Conservation (phyloP, 1,140 invertebrate genomes). For the Cydia fagiglandana region DNA sequence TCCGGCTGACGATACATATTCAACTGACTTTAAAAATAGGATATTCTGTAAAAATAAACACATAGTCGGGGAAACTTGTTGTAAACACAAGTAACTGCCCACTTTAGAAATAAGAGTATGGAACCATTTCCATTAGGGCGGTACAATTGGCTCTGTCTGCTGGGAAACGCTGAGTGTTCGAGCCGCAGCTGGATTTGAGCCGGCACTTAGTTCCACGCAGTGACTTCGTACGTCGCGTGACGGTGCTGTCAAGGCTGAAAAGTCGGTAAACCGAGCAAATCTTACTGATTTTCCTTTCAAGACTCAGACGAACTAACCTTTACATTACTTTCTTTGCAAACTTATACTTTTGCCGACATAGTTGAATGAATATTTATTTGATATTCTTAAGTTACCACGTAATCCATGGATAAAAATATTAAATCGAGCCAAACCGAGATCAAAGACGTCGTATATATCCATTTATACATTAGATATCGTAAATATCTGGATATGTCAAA, state of each 20-base stretch:
- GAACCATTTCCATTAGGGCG: slow-evolving; percentile 29
- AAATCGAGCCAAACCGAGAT: slow-evolving; percentile 23
- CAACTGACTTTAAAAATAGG: too few species aligned
- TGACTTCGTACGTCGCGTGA: slow-evolving; percentile 36
- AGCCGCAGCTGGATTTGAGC: slow-evolving; percentile 38
- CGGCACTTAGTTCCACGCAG: slow-evolving; percentile 42
- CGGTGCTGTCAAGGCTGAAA: slow-evolving; percentile 38
- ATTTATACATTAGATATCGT: slow-evolving; percentile 30
- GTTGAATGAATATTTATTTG: slow-evolving; percentile 14
- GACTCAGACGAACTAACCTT: not conserved
- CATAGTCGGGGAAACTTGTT: too few species aligned
- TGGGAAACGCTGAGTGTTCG: slow-evolving; percentile 33
- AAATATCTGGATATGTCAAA: too few species aligned
- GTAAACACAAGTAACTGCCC: not conserved
- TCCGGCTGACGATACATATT: too few species aligned
- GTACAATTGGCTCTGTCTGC: slow-evolving; percentile 21
- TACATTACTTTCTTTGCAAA: slow-evolving; percentile 5
- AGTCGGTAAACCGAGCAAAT: slow-evolving; percentile 46
- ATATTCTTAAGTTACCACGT: slow-evolving; percentile 17
- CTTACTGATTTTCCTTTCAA: not conserved
- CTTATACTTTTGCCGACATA: slow-evolving; percentile 3
- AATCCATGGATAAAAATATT: slow-evolving; percentile 21
- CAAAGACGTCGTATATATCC: slow-evolving; percentile 32
- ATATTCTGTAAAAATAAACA: too few species aligned
- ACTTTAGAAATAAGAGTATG: not conserved